These are phyloP conservation scores for Esox masquinongy DNA, from an alignment of 2,797 vertebrate species.

Conservation along the genomic window DNA sequence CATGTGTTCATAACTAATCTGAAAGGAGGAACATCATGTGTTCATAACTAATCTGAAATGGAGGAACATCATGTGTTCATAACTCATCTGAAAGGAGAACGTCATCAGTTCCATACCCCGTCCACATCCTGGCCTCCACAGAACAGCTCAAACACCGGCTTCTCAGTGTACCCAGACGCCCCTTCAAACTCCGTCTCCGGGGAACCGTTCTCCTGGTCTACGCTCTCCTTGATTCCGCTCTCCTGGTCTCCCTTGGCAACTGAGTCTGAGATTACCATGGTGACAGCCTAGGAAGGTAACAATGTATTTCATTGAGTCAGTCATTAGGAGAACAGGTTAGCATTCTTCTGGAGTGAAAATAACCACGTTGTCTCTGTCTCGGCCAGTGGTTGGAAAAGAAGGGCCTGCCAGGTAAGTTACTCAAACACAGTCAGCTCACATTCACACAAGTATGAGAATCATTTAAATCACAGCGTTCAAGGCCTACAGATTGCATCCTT, in stretches of 20 bases:
- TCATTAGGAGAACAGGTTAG: not conserved
- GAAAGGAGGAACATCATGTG: too few relatives aligned
- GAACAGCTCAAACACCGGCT: constrained; percentile 54
- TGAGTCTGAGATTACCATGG: constrained; percentile 5
- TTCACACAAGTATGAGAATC: too few relatives aligned
- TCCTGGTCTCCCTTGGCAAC: constrained; percentile 25
- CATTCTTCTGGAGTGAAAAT: not conserved
- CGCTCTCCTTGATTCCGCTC: not conserved
- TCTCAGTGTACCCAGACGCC: constrained; percentile 66
- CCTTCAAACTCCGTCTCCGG: constrained; percentile 50
- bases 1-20: too few relatives aligned
- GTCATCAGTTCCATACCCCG: constrained; percentile 35
- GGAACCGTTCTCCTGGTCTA: constrained; percentile 19
- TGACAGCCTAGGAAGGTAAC: constrained; percentile 22
- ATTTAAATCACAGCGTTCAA: too few relatives aligned
- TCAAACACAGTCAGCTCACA: too few relatives aligned
- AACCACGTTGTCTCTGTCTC: not conserved
- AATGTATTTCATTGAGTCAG: not conserved
- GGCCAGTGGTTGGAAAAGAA: not conserved
- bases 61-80: too few relatives aligned
- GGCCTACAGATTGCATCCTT: too few relatives aligned
- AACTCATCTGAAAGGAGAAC: not conserved
- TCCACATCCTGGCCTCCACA: constrained; percentile 52
- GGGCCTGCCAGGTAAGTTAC: not conserved
- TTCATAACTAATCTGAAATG: too few relatives aligned